Conservation (phyloP, 2,113 vertebrate genomes). For the Mesitornis unicolor region DNA sequence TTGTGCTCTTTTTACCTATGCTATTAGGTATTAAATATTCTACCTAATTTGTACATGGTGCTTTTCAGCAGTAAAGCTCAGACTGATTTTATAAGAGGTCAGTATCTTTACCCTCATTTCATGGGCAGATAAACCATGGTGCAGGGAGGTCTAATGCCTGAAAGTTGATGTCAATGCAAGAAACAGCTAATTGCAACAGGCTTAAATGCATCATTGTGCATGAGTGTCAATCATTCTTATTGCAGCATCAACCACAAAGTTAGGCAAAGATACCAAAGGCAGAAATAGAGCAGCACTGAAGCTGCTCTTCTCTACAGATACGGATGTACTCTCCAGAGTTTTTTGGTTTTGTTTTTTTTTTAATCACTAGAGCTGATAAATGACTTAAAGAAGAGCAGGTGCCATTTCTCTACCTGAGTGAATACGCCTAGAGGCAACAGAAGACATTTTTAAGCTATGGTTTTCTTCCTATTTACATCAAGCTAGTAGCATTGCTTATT, state of each 20-base stretch:
- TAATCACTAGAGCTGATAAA: background rate
- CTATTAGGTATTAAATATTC: background rate
- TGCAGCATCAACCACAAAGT: background rate
- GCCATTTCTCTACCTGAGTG: background rate
- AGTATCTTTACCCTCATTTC: background rate
- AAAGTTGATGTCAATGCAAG: background rate
- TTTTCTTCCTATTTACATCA: slow-evolving; percentile 12
- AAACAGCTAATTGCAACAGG: slow-evolving; percentile 1
- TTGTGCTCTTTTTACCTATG: background rate
- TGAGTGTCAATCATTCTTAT: background rate
- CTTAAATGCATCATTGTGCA: background rate
- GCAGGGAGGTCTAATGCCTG: background rate
- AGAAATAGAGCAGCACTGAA: background rate
- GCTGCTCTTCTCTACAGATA: background rate
- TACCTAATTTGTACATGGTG: background rate
- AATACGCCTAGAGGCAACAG: background rate
- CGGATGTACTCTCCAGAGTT: background rate
- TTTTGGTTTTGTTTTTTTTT: background rate
- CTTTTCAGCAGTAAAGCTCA: slow-evolving; percentile 8
- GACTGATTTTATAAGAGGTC: background rate
- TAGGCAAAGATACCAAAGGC: background rate
- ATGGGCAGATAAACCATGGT: background rate
- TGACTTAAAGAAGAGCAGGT: background rate
- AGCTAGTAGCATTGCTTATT: background rate
- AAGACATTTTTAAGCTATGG: background rate